These are phyloP conservation scores for Aldrovandia affinis DNA, from an alignment of 2,797 vertebrate genomes.

Conservation along the genomic window DNA sequence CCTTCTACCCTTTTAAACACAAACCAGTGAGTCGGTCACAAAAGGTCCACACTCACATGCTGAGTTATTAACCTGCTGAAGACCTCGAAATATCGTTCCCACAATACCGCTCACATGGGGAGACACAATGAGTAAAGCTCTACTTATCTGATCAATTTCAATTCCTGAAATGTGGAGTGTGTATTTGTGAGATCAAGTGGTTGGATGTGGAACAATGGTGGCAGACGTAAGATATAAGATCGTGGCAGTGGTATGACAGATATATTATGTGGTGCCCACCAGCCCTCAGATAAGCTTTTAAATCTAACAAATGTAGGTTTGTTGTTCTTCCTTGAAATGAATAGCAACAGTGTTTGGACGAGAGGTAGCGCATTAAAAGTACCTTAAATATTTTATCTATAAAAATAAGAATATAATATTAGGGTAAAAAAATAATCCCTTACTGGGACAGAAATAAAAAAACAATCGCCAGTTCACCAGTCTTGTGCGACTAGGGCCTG, in stretches of 20 bases:
- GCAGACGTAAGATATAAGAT: too few relatives aligned
- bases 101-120: neutral
- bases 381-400: too few relatives aligned
- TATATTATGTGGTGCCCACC: too few relatives aligned
- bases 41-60: neutral
- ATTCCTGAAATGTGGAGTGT: neutral
- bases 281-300: too few relatives aligned
- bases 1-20: constrained; percentile 76
- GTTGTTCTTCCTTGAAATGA: too few relatives aligned
- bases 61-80: constrained; percentile 4
- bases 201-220: too few relatives aligned
- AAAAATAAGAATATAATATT: neutral
- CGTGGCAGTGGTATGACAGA: too few relatives aligned
- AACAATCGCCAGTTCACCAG: neutral
- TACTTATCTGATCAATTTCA: neutral
- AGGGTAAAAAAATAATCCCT: neutral
- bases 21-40: constrained; percentile 45
- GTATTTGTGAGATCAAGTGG: neutral
- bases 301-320: too few relatives aligned
- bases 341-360: too few relatives aligned
- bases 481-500: neutral
- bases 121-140: neutral
- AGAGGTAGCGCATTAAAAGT: too few relatives aligned
- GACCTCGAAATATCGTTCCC: neutral
- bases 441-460: neutral